phyloP scores from a whole-genome alignment of 2,888 invertebrate genomes.

The Drosophila silvestris region DNA sequence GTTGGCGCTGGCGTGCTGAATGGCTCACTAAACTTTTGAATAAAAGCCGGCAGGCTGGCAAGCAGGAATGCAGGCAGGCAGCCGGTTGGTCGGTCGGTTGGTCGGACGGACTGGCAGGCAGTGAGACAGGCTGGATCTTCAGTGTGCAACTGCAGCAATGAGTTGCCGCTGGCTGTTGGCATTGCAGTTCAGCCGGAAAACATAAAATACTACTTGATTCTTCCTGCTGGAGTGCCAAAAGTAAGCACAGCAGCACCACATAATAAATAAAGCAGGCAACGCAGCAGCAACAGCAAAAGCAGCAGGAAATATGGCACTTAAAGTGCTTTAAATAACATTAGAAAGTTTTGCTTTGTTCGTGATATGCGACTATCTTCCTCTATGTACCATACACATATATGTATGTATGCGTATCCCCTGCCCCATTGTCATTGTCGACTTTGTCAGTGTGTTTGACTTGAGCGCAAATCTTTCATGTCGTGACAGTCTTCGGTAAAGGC shows the following conservation, averaged over 20 bases:
- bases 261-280: slow-evolving; percentile 74
- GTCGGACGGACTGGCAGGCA: neutral
- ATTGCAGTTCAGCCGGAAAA: slow-evolving; percentile 81
- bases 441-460: slow-evolving; percentile 77
- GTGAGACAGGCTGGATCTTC: slow-evolving; percentile 5
- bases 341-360: slow-evolving; percentile 67
- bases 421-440: slow-evolving; percentile 61
- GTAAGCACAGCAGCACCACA: slow-evolving; percentile 78
- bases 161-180: slow-evolving; percentile 73
- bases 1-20: slow-evolving; percentile 68
- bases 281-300: slow-evolving; percentile 23
- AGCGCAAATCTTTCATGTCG: slow-evolving; percentile 78
- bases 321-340: slow-evolving; percentile 81
- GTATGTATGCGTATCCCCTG: slow-evolving; percentile 6
- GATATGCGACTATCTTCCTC: slow-evolving; percentile 28
- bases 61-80: slow-evolving; percentile 18
- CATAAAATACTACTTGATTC: slow-evolving; percentile 82
- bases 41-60: slow-evolving; percentile 66
- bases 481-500: slow-evolving; percentile 63
- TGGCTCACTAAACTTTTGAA: slow-evolving; percentile 82
- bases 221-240: slow-evolving; percentile 78
- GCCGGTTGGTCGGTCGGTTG: neutral
- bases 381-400: neutral
- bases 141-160: slow-evolving; percentile 52
- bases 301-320: slow-evolving; percentile 80